A percentile compares a stretch with the other conserved stretches of the same genome.
phyloP scores from a whole-genome alignment of 1,140 invertebrate genomes.

The Rhopalosiphum maidis region DNA sequence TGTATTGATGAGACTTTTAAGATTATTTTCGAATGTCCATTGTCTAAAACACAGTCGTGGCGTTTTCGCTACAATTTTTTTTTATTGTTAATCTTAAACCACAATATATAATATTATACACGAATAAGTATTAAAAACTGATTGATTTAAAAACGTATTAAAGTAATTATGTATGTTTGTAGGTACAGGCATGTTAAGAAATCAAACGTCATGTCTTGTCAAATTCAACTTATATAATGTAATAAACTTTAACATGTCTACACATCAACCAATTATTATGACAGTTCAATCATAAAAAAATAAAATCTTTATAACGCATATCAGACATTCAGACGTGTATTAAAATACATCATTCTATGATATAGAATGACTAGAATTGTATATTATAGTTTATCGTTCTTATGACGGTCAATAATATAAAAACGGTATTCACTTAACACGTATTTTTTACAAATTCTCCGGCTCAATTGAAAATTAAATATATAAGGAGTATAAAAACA shows the following conservation, averaged over 20 bases:
- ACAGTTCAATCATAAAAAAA: not conserved
- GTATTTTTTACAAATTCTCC: not conserved
- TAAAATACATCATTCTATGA: not conserved
- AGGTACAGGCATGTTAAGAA: not conserved
- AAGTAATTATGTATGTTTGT: not conserved
- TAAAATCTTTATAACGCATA: not conserved
- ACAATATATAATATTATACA: not conserved
- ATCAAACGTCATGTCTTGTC: not conserved
- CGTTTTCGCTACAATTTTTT: not conserved
- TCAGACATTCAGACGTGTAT: not conserved
- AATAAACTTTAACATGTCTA: not conserved
- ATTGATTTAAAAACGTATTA: not conserved
- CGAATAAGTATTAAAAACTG: not conserved
- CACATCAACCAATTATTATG: constrained; percentile 15
- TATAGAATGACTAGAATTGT: not conserved
- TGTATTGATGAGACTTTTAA: not conserved
- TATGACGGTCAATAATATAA: not conserved
- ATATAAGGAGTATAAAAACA: not conserved
- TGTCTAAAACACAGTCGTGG: not conserved
- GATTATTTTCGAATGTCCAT: not conserved
- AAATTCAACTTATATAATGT: constrained; percentile 1
- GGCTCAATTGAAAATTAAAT: not conserved
- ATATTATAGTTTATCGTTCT: not conserved
- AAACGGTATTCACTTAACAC: not conserved
- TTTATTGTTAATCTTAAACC: not conserved